Evolutionary conservation across 2,888 invertebrate genomes (phyloP).

Genomic region (Seira sanloemensis): DNA sequence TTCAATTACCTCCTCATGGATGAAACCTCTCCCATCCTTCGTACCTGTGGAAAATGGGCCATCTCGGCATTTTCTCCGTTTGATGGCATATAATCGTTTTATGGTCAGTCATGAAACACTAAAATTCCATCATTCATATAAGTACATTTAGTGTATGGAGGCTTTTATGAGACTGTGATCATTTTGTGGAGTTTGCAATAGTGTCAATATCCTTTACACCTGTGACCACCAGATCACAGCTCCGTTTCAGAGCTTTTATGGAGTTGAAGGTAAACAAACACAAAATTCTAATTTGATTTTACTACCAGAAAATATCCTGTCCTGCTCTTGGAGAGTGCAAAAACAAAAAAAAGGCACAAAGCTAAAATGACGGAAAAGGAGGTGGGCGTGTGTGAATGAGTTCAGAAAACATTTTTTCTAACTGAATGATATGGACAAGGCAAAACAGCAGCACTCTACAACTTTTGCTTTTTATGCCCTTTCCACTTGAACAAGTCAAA

Average conservation of each 20-base stretch:
- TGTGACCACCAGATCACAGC: not conserved
- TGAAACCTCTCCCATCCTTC: not conserved
- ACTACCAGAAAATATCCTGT: not conserved
- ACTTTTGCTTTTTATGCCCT: too few species aligned
- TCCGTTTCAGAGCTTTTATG: not conserved
- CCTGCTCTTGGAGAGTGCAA: too few species aligned
- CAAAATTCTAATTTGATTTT: conserved; percentile 17
- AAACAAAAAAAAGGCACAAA: too few species aligned
- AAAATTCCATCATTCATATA: not conserved
- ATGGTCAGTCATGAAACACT: not conserved
- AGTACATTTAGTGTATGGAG: too few species aligned
- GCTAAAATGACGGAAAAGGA: conserved; percentile 27
- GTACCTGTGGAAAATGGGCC: conserved; percentile 4
- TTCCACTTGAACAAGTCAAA: too few species aligned
- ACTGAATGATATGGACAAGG: too few species aligned
- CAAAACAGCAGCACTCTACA: too few species aligned
- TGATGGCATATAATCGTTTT: not conserved
- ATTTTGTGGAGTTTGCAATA: not conserved
- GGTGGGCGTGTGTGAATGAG: conserved; percentile 55
- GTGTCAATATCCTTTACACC: not conserved
- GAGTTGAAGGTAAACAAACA: conserved; percentile 7
- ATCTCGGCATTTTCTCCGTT: too few species aligned
- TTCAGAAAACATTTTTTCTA: too few species aligned
- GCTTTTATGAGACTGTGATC: not conserved
- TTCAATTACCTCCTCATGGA: conserved; percentile 3